Base-by-base conservation (phyloP, 2,888 invertebrate genomes). In the Trissonchulus latispiculum region DNA sequence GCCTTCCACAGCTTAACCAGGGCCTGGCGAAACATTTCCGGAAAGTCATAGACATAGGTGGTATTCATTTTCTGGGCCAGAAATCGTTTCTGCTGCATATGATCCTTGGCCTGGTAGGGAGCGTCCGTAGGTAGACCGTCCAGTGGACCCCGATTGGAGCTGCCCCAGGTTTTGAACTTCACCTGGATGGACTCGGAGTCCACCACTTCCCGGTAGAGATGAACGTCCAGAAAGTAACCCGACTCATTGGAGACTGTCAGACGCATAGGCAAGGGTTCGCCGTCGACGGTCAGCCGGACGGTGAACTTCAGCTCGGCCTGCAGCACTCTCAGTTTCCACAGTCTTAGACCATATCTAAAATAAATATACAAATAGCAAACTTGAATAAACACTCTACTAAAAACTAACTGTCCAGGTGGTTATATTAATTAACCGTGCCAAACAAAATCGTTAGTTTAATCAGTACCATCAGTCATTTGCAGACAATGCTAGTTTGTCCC, bases 11-110 rank as follows among this genome's bases (percentile, higher is more conserved):
- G 73, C 71, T 80, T 77, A 67, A 79, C 73, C 0, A 90, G 88
- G 85, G 93, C 92, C 84, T 96, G 95, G 70, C 93, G 87, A 87
- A 99, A 97, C 92, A 99, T 95, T 81, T 96, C 95, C 0, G 97
- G 97, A 80, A 93, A 90, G 84, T 99, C 99, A 85, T 99, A 99
- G 1, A 92, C 93, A 81, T 95, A 95, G 0, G 93, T 93, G 0
- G 94, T 94, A 36, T 92, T 93, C 77, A 90, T 89, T 36, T 90
- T 90, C 79, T 94, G 93, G 0, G 95, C 95, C 86, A 92, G 90
- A 85, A 93, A 95, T 67, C 97, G 88, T 85, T 97, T 97, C 81
- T 95, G 92, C 83, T 99, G 97, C 75, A 97, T 85, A 80, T 92
- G 95, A 84, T 96, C 95, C 85, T 97, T 96, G 75, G 97, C 95